phyloP scores from a whole-genome alignment of 2,113 vertebrate genomes.

The Penelope pileata region DNA sequence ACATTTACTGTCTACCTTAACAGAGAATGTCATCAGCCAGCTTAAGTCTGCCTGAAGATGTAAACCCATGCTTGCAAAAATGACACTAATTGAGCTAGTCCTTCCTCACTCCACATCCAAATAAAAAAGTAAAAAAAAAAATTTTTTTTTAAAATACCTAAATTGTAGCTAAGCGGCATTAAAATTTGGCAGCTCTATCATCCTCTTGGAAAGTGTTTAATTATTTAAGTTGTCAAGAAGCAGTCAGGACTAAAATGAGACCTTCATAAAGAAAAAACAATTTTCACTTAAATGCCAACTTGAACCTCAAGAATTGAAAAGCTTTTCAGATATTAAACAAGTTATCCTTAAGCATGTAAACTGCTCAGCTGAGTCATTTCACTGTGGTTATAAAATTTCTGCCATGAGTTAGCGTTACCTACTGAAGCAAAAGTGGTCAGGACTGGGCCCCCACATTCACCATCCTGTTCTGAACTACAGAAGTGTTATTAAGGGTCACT shows the following conservation, averaged over 20 bases:
- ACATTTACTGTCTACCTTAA: background rate
- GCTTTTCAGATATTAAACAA: background rate
- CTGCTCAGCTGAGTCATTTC: background rate
- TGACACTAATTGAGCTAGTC: background rate
- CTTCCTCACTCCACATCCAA: background rate
- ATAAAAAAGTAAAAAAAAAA: background rate
- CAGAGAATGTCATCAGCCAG: background rate
- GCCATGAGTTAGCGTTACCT: background rate
- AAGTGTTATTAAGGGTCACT: background rate
- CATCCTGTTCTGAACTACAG: background rate
- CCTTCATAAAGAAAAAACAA: background rate
- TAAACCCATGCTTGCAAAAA: background rate
- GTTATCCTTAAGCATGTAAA: background rate
- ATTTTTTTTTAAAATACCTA: background rate
- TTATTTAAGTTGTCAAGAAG: background rate
- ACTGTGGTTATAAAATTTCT: background rate
- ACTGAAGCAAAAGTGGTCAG: background rate
- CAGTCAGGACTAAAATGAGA: background rate
- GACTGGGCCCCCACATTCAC: background rate
- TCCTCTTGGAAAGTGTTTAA: background rate
- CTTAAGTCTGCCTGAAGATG: background rate
- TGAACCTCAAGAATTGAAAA: background rate
- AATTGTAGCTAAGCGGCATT: background rate
- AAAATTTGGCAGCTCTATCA: background rate
- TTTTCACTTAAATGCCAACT: background rate